Conservation (phyloP, 2,888 invertebrate genomes). For the Dusona sp. region DNA sequence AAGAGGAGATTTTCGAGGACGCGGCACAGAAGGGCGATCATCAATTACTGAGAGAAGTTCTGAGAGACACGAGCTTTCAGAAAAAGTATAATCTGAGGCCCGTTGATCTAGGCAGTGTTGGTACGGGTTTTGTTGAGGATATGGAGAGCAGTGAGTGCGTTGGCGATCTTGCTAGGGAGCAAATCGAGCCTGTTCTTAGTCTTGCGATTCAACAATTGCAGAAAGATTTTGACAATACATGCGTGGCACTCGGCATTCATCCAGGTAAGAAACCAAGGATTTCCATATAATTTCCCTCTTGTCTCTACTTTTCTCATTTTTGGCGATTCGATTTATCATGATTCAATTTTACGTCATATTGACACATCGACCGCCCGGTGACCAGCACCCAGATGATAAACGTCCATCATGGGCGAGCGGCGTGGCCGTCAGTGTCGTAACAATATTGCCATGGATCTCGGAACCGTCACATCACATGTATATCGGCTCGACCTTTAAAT, state of each 20-base stretch:
- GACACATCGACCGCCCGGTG: neutral
- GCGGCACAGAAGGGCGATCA: slow-evolving; percentile 86
- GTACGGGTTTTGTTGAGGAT: slow-evolving; percentile 85
- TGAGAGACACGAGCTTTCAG: slow-evolving; percentile 94
- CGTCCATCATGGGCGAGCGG: neutral
- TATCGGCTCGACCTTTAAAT: slow-evolving; percentile 5
- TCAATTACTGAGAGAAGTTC: slow-evolving; percentile 91
- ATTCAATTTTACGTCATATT: neutral
- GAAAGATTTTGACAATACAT: slow-evolving; percentile 94
- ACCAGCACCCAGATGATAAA: too few species aligned
- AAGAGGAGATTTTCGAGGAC: slow-evolving; percentile 78
- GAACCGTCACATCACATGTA: slow-evolving; percentile 6
- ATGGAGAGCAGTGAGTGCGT: slow-evolving; percentile 89
- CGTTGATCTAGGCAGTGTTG: slow-evolving; percentile 88
- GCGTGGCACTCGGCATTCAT: slow-evolving; percentile 94
- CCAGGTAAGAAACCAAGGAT: slow-evolving; percentile 88
- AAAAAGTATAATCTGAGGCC: slow-evolving; percentile 93
- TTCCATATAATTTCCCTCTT: neutral
- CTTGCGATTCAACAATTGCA: slow-evolving; percentile 95
- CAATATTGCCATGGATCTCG: slow-evolving; percentile 4
- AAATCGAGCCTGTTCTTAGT: slow-evolving; percentile 93
- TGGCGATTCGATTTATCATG: neutral
- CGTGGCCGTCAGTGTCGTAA: neutral
- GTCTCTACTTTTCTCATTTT: neutral
- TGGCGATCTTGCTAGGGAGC: slow-evolving; percentile 88